Conservation (phyloP, 2,113 vertebrate species). For the Hepsetus odoe region DNA sequence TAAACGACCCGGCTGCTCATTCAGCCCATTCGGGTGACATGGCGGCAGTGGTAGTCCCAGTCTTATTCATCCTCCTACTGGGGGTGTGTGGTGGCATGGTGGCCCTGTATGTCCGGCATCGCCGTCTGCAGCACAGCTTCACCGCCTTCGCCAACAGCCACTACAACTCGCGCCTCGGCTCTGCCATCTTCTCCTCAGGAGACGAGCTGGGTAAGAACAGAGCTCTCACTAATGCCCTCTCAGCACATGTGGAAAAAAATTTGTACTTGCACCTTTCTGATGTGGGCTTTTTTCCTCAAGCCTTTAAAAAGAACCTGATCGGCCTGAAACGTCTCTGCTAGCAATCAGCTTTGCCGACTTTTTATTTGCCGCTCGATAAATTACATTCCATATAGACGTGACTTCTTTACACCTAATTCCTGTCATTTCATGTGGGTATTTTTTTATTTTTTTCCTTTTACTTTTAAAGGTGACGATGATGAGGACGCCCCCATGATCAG, state of each 20-base stretch:
- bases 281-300: too few species aligned
- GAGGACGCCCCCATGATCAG: conserved; percentile 97
- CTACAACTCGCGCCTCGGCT: conserved; percentile 95
- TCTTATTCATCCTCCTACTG: conserved; percentile 91
- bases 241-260: background rate
- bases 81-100: conserved; percentile 83
- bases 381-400: too few species aligned
- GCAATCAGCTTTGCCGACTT: too few species aligned
- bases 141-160: conserved; percentile 95
- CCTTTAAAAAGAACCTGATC: too few species aligned
- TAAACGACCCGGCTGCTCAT: conserved; percentile 60
- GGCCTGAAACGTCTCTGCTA: too few species aligned
- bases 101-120: conserved; percentile 86
- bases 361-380: too few species aligned
- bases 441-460: conserved; percentile 56
- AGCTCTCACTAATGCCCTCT: background rate
- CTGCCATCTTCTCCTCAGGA: conserved; percentile 95
- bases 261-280: background rate
- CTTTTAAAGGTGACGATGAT: conserved; percentile 87
- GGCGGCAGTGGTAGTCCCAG: conserved; percentile 89
- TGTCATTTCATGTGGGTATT: background rate
- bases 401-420: background rate
- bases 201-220: conserved; percentile 87
- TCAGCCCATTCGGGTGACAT: conserved; percentile 75
- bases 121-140: conserved; percentile 92